These are phyloP conservation scores for Fulica atra DNA, from an alignment of 2,113 vertebrate genomes.

Conservation along the genomic window DNA sequence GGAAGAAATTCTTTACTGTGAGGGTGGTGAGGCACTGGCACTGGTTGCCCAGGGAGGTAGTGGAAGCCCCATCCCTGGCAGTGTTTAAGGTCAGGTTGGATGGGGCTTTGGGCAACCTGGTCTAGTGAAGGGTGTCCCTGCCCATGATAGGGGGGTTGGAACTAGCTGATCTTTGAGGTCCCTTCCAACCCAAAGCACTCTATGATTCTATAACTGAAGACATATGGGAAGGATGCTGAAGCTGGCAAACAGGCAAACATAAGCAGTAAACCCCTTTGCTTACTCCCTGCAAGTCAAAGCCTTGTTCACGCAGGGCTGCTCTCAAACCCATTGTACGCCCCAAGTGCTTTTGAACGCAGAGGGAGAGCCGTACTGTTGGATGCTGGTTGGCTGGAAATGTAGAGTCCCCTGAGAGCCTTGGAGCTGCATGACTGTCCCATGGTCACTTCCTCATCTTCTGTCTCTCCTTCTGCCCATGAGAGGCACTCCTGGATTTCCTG, in stretches of 20 bases:
- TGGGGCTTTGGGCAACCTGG: too few species aligned
- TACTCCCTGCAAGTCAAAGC: background rate
- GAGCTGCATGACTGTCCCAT: background rate
- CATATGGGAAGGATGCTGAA: background rate
- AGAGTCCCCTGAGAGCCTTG: background rate
- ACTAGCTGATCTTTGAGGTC: too few species aligned
- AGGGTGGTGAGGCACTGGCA: too few species aligned
- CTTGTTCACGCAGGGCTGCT: constrained; percentile 3
- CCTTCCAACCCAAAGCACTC: too few species aligned
- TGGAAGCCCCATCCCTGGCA: too few species aligned
- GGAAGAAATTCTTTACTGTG: too few species aligned
- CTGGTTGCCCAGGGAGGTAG: too few species aligned
- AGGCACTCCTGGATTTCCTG: constrained; percentile 63
- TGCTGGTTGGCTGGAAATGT: background rate
- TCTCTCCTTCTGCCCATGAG: background rate
- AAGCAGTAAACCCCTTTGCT: background rate
- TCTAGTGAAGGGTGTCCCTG: too few species aligned
- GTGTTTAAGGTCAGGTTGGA: too few species aligned
- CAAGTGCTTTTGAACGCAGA: background rate
- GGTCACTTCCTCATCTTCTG: background rate
- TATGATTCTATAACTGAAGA: background rate
- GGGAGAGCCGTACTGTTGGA: background rate
- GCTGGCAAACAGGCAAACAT: background rate
- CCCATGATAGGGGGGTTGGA: too few species aligned
- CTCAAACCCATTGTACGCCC: background rate